Base-by-base conservation (phyloP, 2,797 vertebrate genomes). In the Cossypha polioptera region DNA sequence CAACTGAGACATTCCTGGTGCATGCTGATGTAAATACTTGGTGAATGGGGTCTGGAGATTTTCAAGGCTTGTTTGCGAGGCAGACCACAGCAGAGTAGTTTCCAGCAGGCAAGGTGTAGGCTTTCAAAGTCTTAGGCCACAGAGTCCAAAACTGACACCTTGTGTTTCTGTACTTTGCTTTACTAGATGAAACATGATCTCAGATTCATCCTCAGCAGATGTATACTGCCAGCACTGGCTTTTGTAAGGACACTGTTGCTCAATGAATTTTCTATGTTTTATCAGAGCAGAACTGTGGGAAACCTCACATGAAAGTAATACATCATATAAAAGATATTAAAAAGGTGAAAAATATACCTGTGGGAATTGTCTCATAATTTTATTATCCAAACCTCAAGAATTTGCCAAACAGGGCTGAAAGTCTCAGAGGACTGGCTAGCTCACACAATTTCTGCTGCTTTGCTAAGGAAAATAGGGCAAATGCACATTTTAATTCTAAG, bases 311-410 rank as follows among this genome's bases (percentile, higher is more conserved):
- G 91, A 94, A 96, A 91, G 87, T 81, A 95, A 86, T 90, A 76
- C 29, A 91, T 50, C 85, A 63, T 88, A 94, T 92, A 92, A 94
- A 95, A 96, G 48, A 92, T 88, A 91, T 84, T 95, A 90, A 94
- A 92, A 96, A 93, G 94, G 92, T 95, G 91, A 89, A 96, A 97
- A 97, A 88, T 94, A 69, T 31, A 92, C 95, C 77, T 92, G 59
- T 94, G 96, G 93, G 96, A 95, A 75, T 90, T 93, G 58, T 81
- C 86, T 88, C n/a, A 45, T 94, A 92, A 91, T 94, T 96, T 94
- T 94, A 92, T 84, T 96, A 94, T 88, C 82, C 82, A 94, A 79
- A 94, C 78, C 85, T 95, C 79, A 84, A 86, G 71, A 92, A 93
- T 94, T 91, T 95, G 92, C 92, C 91, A 94, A 45, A 74, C 26